Conservation (phyloP, 2,113 vertebrate species). For the Lipophrys pholis region DNA sequence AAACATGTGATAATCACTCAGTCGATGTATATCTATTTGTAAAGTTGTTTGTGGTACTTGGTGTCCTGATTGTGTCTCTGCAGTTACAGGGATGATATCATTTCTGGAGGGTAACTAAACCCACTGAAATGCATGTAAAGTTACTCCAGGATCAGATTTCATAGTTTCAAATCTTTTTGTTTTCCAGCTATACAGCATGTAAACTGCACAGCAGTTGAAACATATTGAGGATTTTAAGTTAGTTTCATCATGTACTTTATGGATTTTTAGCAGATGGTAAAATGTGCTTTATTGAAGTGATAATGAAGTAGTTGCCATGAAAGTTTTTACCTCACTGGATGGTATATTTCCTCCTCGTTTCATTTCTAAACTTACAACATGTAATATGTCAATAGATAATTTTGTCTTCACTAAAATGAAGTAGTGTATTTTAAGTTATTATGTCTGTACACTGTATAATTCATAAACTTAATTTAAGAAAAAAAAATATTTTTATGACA, state of each 20-base stretch:
- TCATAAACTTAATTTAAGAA: too few species aligned
- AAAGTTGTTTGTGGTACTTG: slow-evolving; percentile 20
- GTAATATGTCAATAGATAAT: not conserved
- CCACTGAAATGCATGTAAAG: slow-evolving; percentile 23
- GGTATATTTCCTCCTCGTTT: too few species aligned
- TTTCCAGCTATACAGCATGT: not conserved
- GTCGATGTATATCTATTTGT: not conserved
- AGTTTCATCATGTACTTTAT: not conserved
- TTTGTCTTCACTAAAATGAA: not conserved
- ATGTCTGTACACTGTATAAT: too few species aligned
- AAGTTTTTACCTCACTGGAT: too few species aligned
- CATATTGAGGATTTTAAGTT: not conserved
- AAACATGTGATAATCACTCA: not conserved
- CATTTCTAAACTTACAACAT: too few species aligned
- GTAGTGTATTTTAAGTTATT: too few species aligned
- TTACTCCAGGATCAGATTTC: slow-evolving; percentile 29
- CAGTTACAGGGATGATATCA: slow-evolving; percentile 10
- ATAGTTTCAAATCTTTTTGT: slow-evolving; percentile 4
- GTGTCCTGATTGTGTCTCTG: slow-evolving; percentile 19
- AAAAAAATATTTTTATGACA: slow-evolving; percentile 21
- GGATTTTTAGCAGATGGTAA: not conserved
- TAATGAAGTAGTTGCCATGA: not conserved
- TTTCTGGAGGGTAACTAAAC: slow-evolving; percentile 17
- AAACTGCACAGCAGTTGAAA: slow-evolving; percentile 1
- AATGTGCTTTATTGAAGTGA: not conserved